phyloP scores from a whole-genome alignment of 2,797 vertebrate species.

The Calcarius lapponicus region DNA sequence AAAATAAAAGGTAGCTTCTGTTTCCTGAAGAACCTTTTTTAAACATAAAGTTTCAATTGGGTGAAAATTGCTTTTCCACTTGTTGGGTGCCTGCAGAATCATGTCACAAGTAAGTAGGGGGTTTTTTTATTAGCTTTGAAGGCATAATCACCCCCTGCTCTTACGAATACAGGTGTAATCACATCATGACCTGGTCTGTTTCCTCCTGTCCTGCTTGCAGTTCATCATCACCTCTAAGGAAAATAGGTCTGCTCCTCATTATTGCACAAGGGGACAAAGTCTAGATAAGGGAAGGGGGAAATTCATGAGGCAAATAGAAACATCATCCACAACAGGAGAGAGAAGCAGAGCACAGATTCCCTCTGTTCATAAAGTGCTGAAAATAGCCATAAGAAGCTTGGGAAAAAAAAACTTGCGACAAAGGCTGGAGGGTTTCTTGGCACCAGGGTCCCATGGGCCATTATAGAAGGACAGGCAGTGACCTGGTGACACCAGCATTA shows the following conservation, averaged over 20 bases:
- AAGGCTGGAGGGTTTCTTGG: background rate
- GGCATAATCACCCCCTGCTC: background rate
- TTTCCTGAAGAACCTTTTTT: background rate
- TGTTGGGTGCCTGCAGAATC: background rate
- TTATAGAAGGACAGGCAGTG: background rate
- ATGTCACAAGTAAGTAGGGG: background rate
- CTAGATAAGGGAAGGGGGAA: background rate
- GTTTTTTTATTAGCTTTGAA: background rate
- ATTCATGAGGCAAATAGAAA: background rate
- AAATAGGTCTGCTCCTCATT: background rate
- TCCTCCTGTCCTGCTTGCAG: background rate
- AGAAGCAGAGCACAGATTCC: background rate
- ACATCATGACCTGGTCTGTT: background rate
- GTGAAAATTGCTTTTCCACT: background rate
- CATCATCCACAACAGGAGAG: background rate
- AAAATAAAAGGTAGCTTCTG: background rate
- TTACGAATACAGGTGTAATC: background rate
- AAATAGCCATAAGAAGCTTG: background rate
- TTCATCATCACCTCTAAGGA: background rate
- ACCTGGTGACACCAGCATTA: background rate
- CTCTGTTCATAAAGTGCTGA: background rate
- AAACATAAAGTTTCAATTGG: background rate
- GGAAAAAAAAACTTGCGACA: background rate
- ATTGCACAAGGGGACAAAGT: background rate
- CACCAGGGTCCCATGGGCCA: background rate